Evolutionary conservation across 2,888 invertebrate genomes (phyloP).

Genomic region (Drosophila putrida): DNA sequence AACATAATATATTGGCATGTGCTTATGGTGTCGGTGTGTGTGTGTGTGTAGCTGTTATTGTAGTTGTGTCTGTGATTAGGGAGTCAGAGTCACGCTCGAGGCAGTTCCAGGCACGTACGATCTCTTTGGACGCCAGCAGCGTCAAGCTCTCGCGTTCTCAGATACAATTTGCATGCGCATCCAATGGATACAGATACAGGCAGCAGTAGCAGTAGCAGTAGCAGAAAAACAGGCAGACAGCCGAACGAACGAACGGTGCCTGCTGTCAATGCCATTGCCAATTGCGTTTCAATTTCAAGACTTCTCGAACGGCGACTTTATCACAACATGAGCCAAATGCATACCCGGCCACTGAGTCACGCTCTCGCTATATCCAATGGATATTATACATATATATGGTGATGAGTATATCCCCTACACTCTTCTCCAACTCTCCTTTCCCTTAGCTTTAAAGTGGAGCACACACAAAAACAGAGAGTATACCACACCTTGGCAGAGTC

Average conservation of each 20-base stretch:
- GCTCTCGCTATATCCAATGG: constrained; percentile 1
- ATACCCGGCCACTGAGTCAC: constrained; percentile 53
- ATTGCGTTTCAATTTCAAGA: constrained; percentile 53
- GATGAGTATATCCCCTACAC: neutral
- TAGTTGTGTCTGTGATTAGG: constrained; percentile 33
- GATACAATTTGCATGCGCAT: constrained; percentile 37
- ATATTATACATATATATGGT: neutral
- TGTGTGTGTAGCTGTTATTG: constrained; percentile 6
- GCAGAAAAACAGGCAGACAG: constrained; percentile 3
- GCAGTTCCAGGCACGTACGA: constrained; percentile 55
- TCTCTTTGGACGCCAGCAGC: constrained; percentile 13
- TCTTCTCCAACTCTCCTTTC: neutral
- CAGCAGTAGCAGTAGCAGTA: neutral
- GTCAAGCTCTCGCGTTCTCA: constrained; percentile 3
- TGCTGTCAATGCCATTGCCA: constrained; percentile 41
- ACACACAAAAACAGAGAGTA: constrained; percentile 19
- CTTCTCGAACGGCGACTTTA: constrained; percentile 23
- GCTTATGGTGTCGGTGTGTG: neutral
- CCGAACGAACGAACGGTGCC: constrained; percentile 7
- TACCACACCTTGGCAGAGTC: constrained; percentile 5
- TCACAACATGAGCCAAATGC: constrained; percentile 31
- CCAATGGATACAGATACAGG: constrained; percentile 18
- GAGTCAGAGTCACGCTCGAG: constrained; percentile 23
- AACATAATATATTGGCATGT: constrained; percentile 29
- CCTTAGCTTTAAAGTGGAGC: constrained; percentile 43